Evolutionary conservation across 2,113 vertebrate species (phyloP).

Genomic region (Macquaria australasica): DNA sequence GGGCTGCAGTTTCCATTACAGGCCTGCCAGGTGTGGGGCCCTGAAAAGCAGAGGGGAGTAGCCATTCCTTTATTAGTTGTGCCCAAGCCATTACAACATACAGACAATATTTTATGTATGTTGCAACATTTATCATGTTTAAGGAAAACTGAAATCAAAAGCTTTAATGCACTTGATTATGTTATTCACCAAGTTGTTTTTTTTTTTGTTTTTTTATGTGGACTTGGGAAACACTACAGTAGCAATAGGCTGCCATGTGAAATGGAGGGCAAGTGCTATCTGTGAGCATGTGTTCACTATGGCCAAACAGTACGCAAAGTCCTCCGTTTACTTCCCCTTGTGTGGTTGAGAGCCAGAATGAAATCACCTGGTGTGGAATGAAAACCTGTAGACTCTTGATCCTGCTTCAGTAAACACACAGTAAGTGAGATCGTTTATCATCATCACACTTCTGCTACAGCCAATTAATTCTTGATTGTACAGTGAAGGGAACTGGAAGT

Average conservation of each 20-base stretch:
- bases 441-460: neutral
- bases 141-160: neutral
- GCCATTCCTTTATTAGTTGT: constrained; percentile 20
- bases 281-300: neutral
- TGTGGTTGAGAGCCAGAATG: constrained; percentile 6
- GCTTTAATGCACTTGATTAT: neutral
- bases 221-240: neutral
- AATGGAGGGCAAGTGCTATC: neutral
- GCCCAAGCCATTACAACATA: neutral
- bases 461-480: constrained; percentile 1
- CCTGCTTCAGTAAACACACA: constrained; percentile 15
- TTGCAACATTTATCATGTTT: constrained; percentile 5
- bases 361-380: constrained; percentile 10
- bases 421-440: neutral
- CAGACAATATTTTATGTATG: neutral
- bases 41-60: constrained; percentile 19
- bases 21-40: constrained; percentile 25
- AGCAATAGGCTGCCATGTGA: neutral
- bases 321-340: neutral
- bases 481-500: neutral
- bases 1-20: constrained; percentile 31
- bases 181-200: neutral
- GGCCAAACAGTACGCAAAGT: neutral
- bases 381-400: constrained; percentile 20
- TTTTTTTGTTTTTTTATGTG: neutral